A percentile compares a stretch with the other conserved stretches of the same genome.
Conservation (phyloP, 2,113 vertebrate species). For the Ardeotis arabs region DNA sequence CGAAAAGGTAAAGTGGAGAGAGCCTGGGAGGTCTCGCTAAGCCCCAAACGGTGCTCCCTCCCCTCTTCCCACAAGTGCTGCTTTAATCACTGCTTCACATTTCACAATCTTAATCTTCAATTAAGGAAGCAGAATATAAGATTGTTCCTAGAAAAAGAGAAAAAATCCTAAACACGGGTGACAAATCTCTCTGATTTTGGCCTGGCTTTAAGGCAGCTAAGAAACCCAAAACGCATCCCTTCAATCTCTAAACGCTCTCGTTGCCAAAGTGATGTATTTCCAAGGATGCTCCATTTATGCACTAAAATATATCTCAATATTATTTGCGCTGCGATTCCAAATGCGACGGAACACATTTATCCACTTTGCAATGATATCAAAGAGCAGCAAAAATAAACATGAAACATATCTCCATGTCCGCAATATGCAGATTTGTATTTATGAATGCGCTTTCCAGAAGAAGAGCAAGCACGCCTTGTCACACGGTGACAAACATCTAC, state of each 20-base stretch:
- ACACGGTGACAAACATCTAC: not conserved
- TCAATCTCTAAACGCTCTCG: not conserved
- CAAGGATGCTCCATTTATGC: slow-evolving; percentile 7
- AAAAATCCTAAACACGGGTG: not conserved
- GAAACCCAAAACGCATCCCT: not conserved
- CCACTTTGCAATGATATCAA: slow-evolving; percentile 26
- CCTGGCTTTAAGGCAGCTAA: not conserved
- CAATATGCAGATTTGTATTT: slow-evolving; percentile 19
- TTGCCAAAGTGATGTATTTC: slow-evolving; percentile 38
- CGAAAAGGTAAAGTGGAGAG: not conserved
- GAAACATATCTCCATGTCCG: not conserved
- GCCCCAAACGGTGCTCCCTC: slow-evolving; percentile 22
- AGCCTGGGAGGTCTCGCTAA: slow-evolving; percentile 57
- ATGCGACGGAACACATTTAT: slow-evolving; percentile 13
- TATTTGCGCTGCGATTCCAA: not conserved
- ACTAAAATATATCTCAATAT: slow-evolving; percentile 33
- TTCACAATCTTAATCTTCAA: slow-evolving; percentile 49
- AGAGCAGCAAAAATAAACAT: slow-evolving; percentile 20
- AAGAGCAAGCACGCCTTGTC: not conserved
- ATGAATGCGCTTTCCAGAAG: not conserved
- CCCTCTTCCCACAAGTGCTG: slow-evolving; percentile 40
- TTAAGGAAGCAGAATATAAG: slow-evolving; percentile 10
- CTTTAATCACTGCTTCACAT: slow-evolving; percentile 55
- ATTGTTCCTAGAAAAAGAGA: not conserved
- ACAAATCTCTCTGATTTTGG: not conserved